Evolutionary conservation across 2,797 vertebrate species (phyloP).

Genomic region (Poeciliopsis paucimaculata): DNA sequence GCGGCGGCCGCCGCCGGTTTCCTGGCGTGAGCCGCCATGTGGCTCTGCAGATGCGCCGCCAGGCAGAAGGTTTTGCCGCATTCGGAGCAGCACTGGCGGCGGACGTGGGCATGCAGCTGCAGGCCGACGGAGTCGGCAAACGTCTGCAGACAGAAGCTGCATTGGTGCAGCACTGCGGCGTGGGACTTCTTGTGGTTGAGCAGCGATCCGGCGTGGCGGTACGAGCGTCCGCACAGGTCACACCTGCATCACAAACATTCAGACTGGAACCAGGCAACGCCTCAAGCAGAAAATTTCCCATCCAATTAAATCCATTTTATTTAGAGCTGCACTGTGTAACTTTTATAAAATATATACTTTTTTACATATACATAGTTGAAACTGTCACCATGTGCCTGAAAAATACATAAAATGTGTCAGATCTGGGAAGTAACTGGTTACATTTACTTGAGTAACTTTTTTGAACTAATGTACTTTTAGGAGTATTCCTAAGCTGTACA

Average conservation of each 20-base stretch:
- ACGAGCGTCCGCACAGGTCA: conserved; percentile 91
- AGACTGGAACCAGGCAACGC: neutral
- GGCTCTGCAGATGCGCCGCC: conserved; percentile 85
- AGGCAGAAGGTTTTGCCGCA: conserved; percentile 92
- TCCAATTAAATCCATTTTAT: too few relatives aligned
- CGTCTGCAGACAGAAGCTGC: conserved; percentile 88
- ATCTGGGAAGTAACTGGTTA: too few relatives aligned
- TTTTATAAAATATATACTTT: too few relatives aligned
- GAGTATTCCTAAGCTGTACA: too few relatives aligned
- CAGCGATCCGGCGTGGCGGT: conserved; percentile 91
- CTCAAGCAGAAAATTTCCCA: too few relatives aligned
- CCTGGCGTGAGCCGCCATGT: conserved; percentile 84
- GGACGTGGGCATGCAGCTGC: conserved; percentile 88
- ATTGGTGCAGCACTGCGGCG: conserved; percentile 88
- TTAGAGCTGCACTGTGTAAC: too few relatives aligned
- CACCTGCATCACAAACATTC: conserved; percentile 76
- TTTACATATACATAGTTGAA: too few relatives aligned
- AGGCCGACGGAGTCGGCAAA: conserved; percentile 88
- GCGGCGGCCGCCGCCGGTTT: conserved; percentile 77
- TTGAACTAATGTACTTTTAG: too few relatives aligned
- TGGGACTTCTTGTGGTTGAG: conserved; percentile 94
- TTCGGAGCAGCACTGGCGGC: conserved; percentile 86
- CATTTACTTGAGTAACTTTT: too few relatives aligned
- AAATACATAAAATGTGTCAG: too few relatives aligned
- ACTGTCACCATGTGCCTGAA: too few relatives aligned